A percentile compares a stretch with the other conserved stretches of the same genome.
Evolutionary conservation across 35 echinoderm and acorn worm species (phyloP).

Genomic region (Stichopus chloronotus): DNA sequence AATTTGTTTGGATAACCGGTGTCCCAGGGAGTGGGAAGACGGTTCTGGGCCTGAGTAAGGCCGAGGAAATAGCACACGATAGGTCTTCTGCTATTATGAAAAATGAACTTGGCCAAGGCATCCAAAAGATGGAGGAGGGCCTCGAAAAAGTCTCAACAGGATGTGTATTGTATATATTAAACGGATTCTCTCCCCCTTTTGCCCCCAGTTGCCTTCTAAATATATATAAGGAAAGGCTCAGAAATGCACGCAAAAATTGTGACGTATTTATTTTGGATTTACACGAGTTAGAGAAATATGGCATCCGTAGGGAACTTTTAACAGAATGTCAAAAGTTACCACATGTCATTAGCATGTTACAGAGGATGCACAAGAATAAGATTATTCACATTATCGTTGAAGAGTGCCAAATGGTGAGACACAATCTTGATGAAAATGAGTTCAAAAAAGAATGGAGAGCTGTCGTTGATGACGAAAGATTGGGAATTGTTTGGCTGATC

Average conservation of each 20-base stretch:
- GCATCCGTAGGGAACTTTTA: background rate
- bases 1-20: slow-evolving; percentile 10
- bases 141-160: background rate
- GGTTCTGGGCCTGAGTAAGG: slow-evolving; percentile 5
- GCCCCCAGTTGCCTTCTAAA: background rate
- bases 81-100: background rate
- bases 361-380: background rate
- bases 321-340: background rate
- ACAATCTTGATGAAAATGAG: background rate
- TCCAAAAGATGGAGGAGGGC: background rate
- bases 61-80: slow-evolving; percentile 8
- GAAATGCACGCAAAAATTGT: background rate
- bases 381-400: slow-evolving; percentile 20
- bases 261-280: background rate
- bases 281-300: background rate
- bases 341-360: background rate
- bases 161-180: background rate
- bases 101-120: background rate
- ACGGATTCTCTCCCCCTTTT: background rate
- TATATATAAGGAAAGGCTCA: background rate
- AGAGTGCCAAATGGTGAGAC: background rate
- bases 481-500: slow-evolving; percentile 29
- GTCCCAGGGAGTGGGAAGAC: slow-evolving; percentile 49
- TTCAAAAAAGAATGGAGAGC: background rate
- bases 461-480: background rate